Percentiles rank a stretch among this genome's conserved stretches.
These are phyloP conservation scores for Mesochorus sp. DNA, from an alignment of 2,888 invertebrate genomes.

Conservation along the genomic window DNA sequence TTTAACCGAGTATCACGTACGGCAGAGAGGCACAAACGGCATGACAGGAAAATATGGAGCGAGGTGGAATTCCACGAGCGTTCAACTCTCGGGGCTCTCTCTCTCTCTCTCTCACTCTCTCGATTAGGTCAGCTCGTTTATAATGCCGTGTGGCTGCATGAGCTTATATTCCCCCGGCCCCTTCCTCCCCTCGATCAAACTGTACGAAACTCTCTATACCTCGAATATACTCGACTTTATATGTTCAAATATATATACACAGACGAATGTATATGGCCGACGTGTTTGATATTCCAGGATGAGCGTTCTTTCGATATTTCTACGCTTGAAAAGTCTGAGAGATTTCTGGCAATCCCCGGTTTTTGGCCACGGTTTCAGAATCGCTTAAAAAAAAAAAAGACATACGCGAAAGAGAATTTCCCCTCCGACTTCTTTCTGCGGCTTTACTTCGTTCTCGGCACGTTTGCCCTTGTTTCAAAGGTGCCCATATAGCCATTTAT, in stretches of 20 bases:
- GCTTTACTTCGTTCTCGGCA: conserved; percentile 24
- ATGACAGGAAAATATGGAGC: conserved; percentile 79
- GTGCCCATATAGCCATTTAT: conserved; percentile 61
- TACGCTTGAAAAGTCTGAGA: conserved; percentile 48
- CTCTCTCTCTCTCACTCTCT: conserved; percentile 65
- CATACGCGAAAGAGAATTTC: conserved; percentile 22
- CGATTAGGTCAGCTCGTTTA: conserved; percentile 79
- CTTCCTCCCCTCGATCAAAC: conserved; percentile 20
- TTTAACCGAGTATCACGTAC: conserved; percentile 44
- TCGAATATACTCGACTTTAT: conserved; percentile 31
- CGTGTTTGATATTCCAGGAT: conserved; percentile 79
- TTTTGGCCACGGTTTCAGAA: conserved; percentile 33
- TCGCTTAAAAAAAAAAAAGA: conserved; percentile 16
- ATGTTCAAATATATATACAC: background rate
- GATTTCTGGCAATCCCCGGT: conserved; percentile 52
- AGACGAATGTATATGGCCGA: conserved; percentile 38
- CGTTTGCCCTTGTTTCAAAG: conserved; percentile 50
- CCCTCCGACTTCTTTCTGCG: background rate
- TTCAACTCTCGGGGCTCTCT: conserved; percentile 71
- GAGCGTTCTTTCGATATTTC: conserved; percentile 74
- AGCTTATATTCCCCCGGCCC: conserved; percentile 25
- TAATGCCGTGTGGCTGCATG: conserved; percentile 68
- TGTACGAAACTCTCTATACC: background rate
- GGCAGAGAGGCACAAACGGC: conserved; percentile 64
- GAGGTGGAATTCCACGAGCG: conserved; percentile 77